Evolutionary conservation across 2,113 vertebrate genomes (phyloP).

Genomic region (Lonchura striata): DNA sequence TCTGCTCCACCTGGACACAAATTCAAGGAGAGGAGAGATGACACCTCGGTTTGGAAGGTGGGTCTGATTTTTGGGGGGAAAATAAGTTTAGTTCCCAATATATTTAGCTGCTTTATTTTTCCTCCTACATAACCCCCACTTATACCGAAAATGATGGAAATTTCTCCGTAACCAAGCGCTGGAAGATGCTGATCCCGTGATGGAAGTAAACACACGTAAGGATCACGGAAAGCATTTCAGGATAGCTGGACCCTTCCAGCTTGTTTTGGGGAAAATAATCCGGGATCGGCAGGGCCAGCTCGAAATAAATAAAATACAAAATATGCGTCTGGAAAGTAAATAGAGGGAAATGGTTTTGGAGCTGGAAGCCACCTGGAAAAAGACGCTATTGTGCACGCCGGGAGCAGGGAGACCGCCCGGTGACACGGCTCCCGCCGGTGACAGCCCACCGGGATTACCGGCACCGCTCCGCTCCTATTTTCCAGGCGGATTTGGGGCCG

Average conservation of each 20-base stretch:
- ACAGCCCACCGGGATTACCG: slow-evolving; percentile 29
- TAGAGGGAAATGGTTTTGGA: not conserved
- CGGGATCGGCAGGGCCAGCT: not conserved
- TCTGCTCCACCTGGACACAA: not conserved
- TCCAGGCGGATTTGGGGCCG: slow-evolving; percentile 7
- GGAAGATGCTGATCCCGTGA: slow-evolving; percentile 2
- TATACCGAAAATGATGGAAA: not conserved
- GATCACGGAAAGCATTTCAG: not conserved
- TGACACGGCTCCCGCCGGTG: not conserved
- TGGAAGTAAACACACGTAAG: slow-evolving; percentile 2
- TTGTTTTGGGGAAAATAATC: not conserved
- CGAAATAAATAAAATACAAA: not conserved
- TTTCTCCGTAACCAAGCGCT: not conserved
- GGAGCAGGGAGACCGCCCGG: not conserved
- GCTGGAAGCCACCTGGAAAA: not conserved
- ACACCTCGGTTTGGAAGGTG: not conserved
- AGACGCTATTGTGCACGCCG: not conserved
- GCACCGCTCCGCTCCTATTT: not conserved
- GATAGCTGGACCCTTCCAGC: not conserved
- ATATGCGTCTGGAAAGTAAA: not conserved
- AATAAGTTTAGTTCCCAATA: not conserved
- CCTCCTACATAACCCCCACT: not conserved
- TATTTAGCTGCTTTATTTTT: not conserved
- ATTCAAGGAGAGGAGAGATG: not conserved
- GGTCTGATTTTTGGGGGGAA: not conserved